phyloP scores from a whole-genome alignment of 2,888 invertebrate genomes.

The Eilema griseolum region DNA sequence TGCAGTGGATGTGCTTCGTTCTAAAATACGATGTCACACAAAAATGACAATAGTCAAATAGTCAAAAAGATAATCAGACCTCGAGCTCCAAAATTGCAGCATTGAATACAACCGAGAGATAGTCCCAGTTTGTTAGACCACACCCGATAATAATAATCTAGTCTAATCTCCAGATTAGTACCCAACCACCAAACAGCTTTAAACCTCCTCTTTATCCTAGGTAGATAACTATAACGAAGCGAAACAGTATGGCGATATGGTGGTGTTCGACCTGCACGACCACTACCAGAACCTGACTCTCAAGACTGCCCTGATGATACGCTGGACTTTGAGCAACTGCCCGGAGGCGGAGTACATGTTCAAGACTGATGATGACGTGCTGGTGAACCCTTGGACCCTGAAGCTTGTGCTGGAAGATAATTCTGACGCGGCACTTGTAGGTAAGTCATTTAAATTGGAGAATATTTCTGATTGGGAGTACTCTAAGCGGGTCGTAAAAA shows the following conservation, averaged over 20 bases:
- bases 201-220: constrained; percentile 53
- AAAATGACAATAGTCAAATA: too few species aligned
- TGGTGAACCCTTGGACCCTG: constrained; percentile 86
- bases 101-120: too few species aligned
- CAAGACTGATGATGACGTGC: constrained; percentile 89
- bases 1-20: too few species aligned
- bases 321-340: constrained; percentile 87
- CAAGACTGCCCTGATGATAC: constrained; percentile 89
- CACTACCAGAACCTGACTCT: constrained; percentile 90
- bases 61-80: too few species aligned
- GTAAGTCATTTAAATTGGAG: not conserved
- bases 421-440: constrained; percentile 67
- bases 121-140: too few species aligned
- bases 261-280: constrained; percentile 88
- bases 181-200: not conserved
- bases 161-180: not conserved
- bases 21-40: too few species aligned
- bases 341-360: constrained; percentile 82
- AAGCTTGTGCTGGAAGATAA: constrained; percentile 61
- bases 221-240: constrained; percentile 80
- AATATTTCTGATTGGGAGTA: too few species aligned
- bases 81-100: too few species aligned
- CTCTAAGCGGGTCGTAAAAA: too few species aligned
- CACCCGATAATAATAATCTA: too few species aligned
- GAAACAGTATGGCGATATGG: constrained; percentile 85